A percentile compares a stretch with the other conserved stretches of the same genome.
phyloP scores from a whole-genome alignment of 2,797 vertebrate genomes.

The Xiphorhynchus erythropygius region DNA sequence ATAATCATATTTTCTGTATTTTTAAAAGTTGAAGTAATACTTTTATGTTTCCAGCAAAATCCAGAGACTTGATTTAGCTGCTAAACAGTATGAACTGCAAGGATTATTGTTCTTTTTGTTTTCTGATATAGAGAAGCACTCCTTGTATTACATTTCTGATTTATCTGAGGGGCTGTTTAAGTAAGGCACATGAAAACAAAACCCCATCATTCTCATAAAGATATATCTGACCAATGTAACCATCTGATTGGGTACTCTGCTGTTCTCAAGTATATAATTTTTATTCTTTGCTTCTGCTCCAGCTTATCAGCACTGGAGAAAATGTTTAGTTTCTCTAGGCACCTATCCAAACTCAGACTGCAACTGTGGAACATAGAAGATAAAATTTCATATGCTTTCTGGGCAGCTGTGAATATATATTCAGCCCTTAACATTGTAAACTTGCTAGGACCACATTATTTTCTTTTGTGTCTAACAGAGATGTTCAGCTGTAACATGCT shows the following conservation, averaged over 20 bases:
- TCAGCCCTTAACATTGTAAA: not conserved
- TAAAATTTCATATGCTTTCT: not conserved
- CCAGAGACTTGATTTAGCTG: not conserved
- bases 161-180: not conserved
- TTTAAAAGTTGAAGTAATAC: not conserved
- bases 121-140: not conserved
- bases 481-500: not conserved
- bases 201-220: not conserved
- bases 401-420: not conserved
- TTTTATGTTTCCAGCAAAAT: not conserved
- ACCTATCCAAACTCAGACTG: not conserved
- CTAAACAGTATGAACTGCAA: not conserved
- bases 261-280: not conserved
- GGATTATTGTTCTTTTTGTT: not conserved
- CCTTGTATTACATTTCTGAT: not conserved
- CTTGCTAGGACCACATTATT: not conserved
- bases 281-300: not conserved
- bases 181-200: not conserved
- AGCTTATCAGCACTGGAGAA: not conserved
- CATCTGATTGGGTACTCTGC: not conserved
- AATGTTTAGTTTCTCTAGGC: not conserved
- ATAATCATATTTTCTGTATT: not conserved
- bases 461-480: not conserved
- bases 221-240: not conserved
- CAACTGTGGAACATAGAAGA: not conserved